phyloP scores from a whole-genome alignment of 1,140 invertebrate species.

The Antheraea pernyi region DNA sequence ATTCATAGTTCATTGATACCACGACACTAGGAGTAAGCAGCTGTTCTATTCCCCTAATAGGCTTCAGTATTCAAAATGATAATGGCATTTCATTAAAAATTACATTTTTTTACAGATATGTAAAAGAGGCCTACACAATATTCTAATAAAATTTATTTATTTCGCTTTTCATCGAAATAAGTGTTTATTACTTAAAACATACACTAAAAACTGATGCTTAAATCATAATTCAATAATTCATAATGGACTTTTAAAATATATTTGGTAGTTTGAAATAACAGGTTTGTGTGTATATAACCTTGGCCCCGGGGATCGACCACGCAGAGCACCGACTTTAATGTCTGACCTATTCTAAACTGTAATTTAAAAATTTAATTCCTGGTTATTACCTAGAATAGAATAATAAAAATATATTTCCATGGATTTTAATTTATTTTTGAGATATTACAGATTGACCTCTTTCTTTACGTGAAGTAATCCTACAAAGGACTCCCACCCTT shows the following conservation, averaged over 20 bases:
- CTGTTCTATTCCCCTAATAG: not conserved
- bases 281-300: not conserved
- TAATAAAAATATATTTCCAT: not conserved
- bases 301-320: not conserved
- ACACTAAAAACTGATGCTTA: not conserved
- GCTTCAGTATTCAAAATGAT: not conserved
- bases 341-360: not conserved
- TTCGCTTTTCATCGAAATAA: too few species aligned
- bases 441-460: too few species aligned
- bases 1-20: conserved; percentile 21
- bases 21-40: not conserved
- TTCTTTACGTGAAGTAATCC: too few species aligned
- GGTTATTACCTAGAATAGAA: not conserved
- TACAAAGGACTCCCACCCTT: too few species aligned
- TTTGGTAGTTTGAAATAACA: conserved; percentile 1
- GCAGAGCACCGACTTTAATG: not conserved
- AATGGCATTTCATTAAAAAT: not conserved
- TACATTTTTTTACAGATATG: not conserved
- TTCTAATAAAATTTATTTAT: too few species aligned
- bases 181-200: too few species aligned
- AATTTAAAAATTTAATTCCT: not conserved
- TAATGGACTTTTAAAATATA: not conserved
- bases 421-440: not conserved
- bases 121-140: too few species aligned
- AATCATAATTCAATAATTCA: not conserved